Conservation (phyloP, 1,140 invertebrate species). For the Coelopa frigida region DNA sequence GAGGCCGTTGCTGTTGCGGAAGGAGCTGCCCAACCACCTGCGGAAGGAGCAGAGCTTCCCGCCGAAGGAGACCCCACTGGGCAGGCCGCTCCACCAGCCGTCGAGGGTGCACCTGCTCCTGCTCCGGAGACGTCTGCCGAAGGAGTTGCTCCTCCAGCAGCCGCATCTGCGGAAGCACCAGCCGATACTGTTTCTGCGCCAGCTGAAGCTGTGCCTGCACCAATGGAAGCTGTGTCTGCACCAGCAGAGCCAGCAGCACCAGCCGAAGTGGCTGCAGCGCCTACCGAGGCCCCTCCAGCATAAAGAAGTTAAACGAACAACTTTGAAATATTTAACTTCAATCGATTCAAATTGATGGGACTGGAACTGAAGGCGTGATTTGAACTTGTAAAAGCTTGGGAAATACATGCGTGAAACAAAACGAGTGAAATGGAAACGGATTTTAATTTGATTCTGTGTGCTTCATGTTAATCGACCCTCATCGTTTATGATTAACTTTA, state of each 20-base stretch:
- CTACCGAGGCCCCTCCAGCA: slow-evolving; percentile 17
- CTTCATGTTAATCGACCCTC: not conserved
- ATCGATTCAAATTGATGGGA: not conserved
- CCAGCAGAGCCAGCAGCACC: not conserved
- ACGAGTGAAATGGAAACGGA: too few relatives aligned
- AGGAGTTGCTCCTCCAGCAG: slow-evolving; percentile 25
- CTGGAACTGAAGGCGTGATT: too few relatives aligned
- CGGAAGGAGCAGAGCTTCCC: slow-evolving; percentile 29
- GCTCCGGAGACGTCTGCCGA: slow-evolving; percentile 34
- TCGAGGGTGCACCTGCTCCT: slow-evolving; percentile 31
- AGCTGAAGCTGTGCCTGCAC: slow-evolving; percentile 13
- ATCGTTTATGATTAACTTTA: not conserved
- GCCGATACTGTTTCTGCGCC: slow-evolving; percentile 16
- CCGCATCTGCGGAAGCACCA: slow-evolving; percentile 12
- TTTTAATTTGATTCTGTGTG: slow-evolving; percentile 6
- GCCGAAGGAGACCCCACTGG: slow-evolving; percentile 31
- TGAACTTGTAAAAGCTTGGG: too few relatives aligned
- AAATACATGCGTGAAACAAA: too few relatives aligned
- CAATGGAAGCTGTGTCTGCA: slow-evolving; percentile 11
- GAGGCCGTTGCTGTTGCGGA: slow-evolving; percentile 36
- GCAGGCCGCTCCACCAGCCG: slow-evolving; percentile 28
- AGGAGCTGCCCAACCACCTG: slow-evolving; percentile 34
- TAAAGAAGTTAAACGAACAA: not conserved
- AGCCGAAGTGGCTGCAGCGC: not conserved
- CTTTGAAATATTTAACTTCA: not conserved